A percentile compares a stretch with the other conserved stretches of the same genome.
phyloP scores from a whole-genome alignment of 2,888 invertebrate genomes.

The Cryptophagus acutangulus region DNA sequence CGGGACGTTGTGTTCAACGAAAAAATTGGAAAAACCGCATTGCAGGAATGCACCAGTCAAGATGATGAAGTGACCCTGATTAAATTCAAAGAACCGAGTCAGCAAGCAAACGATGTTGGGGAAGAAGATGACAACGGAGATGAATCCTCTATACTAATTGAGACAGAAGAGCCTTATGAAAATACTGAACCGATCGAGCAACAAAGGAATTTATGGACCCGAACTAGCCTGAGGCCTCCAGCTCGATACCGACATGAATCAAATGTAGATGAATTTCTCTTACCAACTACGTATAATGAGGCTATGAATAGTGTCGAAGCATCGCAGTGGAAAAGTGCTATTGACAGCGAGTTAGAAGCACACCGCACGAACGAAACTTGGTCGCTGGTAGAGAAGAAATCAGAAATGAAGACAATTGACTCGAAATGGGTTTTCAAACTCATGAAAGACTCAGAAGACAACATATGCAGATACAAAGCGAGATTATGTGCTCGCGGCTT shows the following conservation, averaged over 20 bases:
- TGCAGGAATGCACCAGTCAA: constrained; percentile 8
- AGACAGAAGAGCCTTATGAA: too few relatives aligned
- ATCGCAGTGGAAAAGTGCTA: background rate
- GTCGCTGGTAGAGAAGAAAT: background rate
- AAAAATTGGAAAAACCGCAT: constrained; percentile 7
- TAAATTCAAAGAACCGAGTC: too few relatives aligned
- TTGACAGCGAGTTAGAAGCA: constrained; percentile 1
- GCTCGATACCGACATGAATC: too few relatives aligned
- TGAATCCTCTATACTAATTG: too few relatives aligned
- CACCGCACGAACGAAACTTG: background rate
- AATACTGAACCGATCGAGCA: too few relatives aligned
- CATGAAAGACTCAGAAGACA: background rate
- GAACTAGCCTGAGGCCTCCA: background rate
- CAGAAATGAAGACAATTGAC: background rate
- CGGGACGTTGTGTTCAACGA: constrained; percentile 25
- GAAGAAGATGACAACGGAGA: too few relatives aligned
- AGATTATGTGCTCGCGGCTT: constrained; percentile 16
- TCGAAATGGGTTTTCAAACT: constrained; percentile 2
- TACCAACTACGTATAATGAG: constrained; percentile 3
- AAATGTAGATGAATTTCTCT: background rate
- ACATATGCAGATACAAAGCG: background rate
- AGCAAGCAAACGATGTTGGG: too few relatives aligned
- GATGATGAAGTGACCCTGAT: too few relatives aligned
- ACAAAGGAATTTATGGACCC: too few relatives aligned
- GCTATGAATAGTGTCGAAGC: background rate